Evolutionary conservation across 2,113 vertebrate genomes (phyloP).

Genomic region (Nesogale talazaci): DNA sequence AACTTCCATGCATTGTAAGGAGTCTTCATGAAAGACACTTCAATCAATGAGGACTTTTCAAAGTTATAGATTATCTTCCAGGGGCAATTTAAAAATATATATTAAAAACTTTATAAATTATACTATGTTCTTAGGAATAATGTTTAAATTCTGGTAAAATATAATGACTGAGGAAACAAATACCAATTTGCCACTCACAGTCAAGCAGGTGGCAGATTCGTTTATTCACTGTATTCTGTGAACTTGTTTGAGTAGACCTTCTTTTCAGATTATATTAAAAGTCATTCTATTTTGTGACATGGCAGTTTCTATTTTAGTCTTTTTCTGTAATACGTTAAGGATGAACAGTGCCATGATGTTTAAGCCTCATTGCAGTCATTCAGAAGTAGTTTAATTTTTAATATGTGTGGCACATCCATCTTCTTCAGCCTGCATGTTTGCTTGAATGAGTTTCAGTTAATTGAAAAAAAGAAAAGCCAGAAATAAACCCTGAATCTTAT

Average conservation of each 20-base stretch:
- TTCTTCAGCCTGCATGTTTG: neutral
- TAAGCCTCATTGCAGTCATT: neutral
- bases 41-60: neutral
- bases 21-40: neutral
- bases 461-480: too few species aligned
- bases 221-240: neutral
- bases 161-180: neutral
- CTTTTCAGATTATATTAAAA: slow-evolving; percentile 19
- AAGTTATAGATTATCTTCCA: neutral
- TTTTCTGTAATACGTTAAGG: neutral
- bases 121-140: neutral
- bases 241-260: neutral
- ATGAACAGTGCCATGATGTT: neutral
- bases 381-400: slow-evolving; percentile 10
- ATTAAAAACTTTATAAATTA: neutral
- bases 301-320: slow-evolving; percentile 14
- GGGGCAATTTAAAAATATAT: neutral
- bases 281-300: slow-evolving; percentile 33
- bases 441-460: neutral
- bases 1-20: neutral
- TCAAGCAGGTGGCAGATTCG: neutral
- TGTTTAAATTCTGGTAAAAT: neutral
- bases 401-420: neutral
- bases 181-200: neutral
- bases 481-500: too few species aligned